phyloP scores from a whole-genome alignment of 2,797 vertebrate genomes.

The Fundulus diaphanus region DNA sequence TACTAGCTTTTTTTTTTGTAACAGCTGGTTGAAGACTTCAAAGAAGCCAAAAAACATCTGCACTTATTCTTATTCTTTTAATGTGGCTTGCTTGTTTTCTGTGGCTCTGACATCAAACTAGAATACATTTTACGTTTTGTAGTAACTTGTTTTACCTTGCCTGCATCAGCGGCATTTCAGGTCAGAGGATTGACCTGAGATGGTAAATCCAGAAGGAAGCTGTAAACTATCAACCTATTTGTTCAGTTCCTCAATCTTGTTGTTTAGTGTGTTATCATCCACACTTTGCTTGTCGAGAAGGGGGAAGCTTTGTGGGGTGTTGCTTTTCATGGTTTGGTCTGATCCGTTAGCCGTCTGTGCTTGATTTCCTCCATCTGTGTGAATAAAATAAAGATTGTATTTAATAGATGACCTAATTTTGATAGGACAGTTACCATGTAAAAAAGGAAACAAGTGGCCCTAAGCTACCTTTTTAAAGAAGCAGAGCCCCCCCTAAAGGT shows the following conservation, averaged over 20 bases:
- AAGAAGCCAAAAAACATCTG: no score
- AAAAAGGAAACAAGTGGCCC: no score
- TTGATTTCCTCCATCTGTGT: background rate
- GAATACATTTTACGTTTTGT: background rate
- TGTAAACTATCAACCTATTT: no score
- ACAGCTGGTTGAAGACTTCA: no score
- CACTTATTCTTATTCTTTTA: background rate
- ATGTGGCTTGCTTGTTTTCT: background rate
- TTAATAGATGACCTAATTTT: background rate
- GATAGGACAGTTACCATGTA: background rate
- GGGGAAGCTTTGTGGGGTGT: background rate
- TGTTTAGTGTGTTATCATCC: background rate
- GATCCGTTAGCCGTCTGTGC: background rate
- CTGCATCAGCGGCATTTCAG: background rate
- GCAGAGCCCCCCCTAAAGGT: no score
- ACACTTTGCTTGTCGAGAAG: background rate
- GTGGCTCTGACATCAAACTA: background rate
- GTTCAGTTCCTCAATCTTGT: background rate
- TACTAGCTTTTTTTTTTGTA: no score
- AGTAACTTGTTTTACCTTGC: background rate
- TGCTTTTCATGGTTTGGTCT: background rate
- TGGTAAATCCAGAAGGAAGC: no score
- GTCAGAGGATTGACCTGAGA: background rate
- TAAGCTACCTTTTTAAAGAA: no score
- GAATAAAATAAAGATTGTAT: background rate